These are phyloP conservation scores for Rhynchomys soricoides DNA, from an alignment of 2,113 vertebrate species.

Conservation along the genomic window DNA sequence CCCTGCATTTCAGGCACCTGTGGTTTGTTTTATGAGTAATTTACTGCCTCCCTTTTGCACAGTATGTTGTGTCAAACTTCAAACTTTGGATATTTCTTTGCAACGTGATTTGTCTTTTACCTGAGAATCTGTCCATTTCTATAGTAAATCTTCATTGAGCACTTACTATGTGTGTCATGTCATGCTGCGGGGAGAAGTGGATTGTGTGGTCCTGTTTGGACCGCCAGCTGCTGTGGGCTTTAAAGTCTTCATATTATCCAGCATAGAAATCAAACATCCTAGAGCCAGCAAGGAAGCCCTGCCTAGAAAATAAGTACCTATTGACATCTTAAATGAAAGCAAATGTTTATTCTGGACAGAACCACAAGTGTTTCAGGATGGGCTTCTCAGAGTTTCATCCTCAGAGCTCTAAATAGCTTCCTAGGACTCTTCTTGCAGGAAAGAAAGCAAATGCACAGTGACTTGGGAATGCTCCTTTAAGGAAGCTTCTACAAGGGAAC, in stretches of 20 bases:
- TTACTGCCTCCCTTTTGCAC: slow-evolving; percentile 54
- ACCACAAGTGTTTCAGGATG: fast-evolving
- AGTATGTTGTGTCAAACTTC: slow-evolving; percentile 42
- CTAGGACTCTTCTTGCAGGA: background rate
- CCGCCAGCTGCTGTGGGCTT: slow-evolving; percentile 12
- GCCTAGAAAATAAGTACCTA: background rate
- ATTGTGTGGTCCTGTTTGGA: background rate
- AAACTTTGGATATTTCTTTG: slow-evolving; percentile 63
- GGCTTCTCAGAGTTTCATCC: background rate
- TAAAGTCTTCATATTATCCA: background rate
- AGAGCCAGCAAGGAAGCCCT: background rate
- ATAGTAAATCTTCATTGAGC: slow-evolving; percentile 46
- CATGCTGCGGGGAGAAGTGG: background rate
- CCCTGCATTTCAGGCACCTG: slow-evolving; percentile 63
- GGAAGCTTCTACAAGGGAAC: background rate
- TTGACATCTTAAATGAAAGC: background rate
- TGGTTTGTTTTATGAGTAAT: slow-evolving; percentile 60
- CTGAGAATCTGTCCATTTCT: slow-evolving; percentile 5
- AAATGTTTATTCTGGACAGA: background rate
- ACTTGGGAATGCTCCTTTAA: background rate
- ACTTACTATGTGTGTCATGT: background rate
- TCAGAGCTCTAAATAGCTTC: background rate
- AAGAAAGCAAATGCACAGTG: background rate
- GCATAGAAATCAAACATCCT: background rate
- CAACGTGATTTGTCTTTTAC: slow-evolving; percentile 61